Evolutionary conservation across 1,140 invertebrate species (phyloP).

Genomic region (Drosophila ogumai): DNA sequence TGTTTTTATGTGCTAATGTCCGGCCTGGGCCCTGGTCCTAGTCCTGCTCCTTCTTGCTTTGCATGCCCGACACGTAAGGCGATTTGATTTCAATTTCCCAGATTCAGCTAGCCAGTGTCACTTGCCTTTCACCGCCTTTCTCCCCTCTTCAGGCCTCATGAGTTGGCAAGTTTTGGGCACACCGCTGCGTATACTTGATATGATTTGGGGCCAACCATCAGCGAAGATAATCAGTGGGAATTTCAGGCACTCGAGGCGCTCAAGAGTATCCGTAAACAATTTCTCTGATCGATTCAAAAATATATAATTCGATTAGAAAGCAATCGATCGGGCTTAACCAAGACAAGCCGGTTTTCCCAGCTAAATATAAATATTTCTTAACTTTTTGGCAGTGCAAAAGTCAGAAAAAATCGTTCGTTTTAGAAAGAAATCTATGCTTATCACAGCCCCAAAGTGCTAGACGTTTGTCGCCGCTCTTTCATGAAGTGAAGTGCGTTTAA

Average conservation of each 20-base stretch:
- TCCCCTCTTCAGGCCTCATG: background rate
- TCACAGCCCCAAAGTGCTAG: constrained; percentile 16
- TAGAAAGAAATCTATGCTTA: constrained; percentile 37
- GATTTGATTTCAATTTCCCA: constrained; percentile 84
- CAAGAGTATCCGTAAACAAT: constrained; percentile 14
- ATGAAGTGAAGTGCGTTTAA: constrained; percentile 42
- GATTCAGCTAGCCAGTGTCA: constrained; percentile 67
- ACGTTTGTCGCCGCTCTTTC: constrained; percentile 21
- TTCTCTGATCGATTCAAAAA: constrained; percentile 20
- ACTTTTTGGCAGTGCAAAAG: constrained; percentile 4
- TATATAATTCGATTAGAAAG: constrained; percentile 39
- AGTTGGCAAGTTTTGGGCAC: constrained; percentile 38
- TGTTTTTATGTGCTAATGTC: constrained; percentile 81
- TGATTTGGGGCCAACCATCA: constrained; percentile 13
- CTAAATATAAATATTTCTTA: constrained; percentile 2
- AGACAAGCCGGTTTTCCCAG: constrained; percentile 14
- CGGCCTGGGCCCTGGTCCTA: constrained; percentile 12
- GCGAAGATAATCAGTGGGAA: constrained; percentile 46
- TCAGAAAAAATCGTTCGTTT: background rate
- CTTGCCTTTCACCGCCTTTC: constrained; percentile 7
- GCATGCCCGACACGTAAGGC: constrained; percentile 80
- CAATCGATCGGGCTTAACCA: background rate
- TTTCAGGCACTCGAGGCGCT: constrained; percentile 38
- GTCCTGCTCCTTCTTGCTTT: constrained; percentile 23
- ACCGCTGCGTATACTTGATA: constrained; percentile 24